Base-by-base conservation (phyloP, 2,797 vertebrate genomes). In the Tauraco hartlaubi region DNA sequence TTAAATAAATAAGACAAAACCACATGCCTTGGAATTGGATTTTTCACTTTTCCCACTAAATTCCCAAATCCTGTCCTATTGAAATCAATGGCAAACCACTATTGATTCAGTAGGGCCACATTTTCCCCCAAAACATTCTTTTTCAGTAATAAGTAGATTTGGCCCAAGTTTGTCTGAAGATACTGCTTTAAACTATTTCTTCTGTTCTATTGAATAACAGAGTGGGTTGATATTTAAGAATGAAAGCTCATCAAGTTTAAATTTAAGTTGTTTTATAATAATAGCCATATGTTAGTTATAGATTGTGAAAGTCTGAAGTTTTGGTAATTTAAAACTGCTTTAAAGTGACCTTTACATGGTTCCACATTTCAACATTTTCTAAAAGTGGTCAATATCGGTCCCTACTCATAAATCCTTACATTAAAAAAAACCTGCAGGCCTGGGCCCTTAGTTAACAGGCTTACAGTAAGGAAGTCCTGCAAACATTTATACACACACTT, bases 331-430 rank as follows among this genome's bases (percentile, higher is more conserved):
- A 96, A 96, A 88, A 95, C 96, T 93, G 63, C 90, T 96, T 97
- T 96, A 92, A 92, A 85, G 75, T 94, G 96, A 95, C 82, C 91
- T 96, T 94, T 90, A 69, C 92, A 85, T 92, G 92, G 89, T 96
- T 97, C 96, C 90, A 85, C 69, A 96, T 97, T 97, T 96, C 88
- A 96, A 3, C 56, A n/a, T 96, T 96, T 97, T 95, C 91, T 96
- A 66, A 73, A 97, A 97, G 90, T 55, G 46, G 84, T 61, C 2
- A 1, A 37, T 66, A 86, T 33, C 0, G 0, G 62, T 74, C 74
- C 69, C 79, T 79, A 39, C 48, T 78, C 62, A 37, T 54, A 95
- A 94, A 84, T 82, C 3, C 12, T 54, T 64, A 67, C 85, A 54
- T 68, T 68, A 79, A 82, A 68, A 85, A 92, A 63, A 72, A 52